phyloP scores from a whole-genome alignment of 2,888 invertebrate species.

The Argyra leucocephala region DNA sequence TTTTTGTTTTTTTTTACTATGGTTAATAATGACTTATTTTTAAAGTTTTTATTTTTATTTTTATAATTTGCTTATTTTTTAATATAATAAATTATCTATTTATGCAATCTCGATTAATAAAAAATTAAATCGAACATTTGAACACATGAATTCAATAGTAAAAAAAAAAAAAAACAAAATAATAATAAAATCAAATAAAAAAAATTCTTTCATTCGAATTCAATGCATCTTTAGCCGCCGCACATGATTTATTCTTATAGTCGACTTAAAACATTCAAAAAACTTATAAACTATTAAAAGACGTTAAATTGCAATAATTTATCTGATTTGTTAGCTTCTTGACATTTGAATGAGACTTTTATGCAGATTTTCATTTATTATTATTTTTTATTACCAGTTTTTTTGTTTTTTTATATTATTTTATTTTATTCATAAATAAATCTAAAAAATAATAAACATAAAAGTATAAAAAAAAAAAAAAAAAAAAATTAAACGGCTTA shows the following conservation, averaged over 20 bases:
- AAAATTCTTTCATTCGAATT: neutral
- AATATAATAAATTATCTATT: neutral
- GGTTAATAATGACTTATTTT: too few relatives aligned
- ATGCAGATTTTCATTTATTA: constrained; percentile 3
- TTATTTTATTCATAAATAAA: too few relatives aligned
- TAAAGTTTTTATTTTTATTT: neutral
- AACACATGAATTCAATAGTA: neutral
- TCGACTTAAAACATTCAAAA: neutral
- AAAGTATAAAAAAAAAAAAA: neutral
- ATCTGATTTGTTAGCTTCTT: constrained; percentile 3
- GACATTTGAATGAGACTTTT: constrained; percentile 6
- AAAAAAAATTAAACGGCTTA: neutral
- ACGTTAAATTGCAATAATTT: constrained; percentile 6
- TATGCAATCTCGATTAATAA: constrained; percentile 3
- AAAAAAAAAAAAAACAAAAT: neutral
- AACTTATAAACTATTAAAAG: constrained; percentile 3
- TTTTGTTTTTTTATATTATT: too few relatives aligned
- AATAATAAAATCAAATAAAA: neutral
- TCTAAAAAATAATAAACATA: too few relatives aligned
- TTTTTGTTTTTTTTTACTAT: too few relatives aligned
- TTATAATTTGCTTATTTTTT: too few relatives aligned
- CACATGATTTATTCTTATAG: neutral
- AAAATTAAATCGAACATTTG: neutral
- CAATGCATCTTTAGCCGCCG: neutral
- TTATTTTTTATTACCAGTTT: neutral